Percentiles rank a stretch among this genome's conserved stretches.
Conservation (phyloP, 2,797 vertebrate species). For the Oophaga sylvatica region DNA sequence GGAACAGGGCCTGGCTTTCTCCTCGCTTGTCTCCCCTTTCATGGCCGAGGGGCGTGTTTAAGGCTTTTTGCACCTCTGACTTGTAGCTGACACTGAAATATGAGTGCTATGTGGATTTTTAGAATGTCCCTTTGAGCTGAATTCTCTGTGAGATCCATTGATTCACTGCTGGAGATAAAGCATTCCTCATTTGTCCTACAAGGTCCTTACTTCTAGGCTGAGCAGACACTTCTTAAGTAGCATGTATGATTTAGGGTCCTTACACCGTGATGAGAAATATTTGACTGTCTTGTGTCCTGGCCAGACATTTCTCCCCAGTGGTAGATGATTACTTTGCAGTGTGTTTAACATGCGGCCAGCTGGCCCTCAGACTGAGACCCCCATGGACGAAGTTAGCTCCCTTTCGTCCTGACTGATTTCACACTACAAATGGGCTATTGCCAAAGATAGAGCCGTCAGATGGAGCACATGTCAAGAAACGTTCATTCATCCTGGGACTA, state of each 20-base stretch:
- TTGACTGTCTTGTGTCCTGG: not conserved
- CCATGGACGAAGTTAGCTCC: constrained; percentile 16
- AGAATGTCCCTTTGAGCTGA: constrained; percentile 62
- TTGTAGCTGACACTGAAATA: constrained; percentile 64
- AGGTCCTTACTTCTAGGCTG: not conserved
- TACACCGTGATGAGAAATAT: constrained; percentile 44
- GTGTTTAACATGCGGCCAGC: constrained; percentile 46
- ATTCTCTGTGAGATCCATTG: constrained; percentile 62
- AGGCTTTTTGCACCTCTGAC: constrained; percentile 56
- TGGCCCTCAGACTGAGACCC: constrained; percentile 35
- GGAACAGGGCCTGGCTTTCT: constrained; percentile 53
- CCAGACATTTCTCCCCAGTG: constrained; percentile 31
- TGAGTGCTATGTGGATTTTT: constrained; percentile 65
- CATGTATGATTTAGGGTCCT: constrained; percentile 38
- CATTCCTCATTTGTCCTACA: constrained; percentile 22
- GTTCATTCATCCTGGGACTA: not conserved
- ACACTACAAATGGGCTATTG: constrained; percentile 32
- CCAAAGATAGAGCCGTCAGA: constrained; percentile 16
- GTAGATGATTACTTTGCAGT: constrained; percentile 43
- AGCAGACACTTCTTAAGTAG: constrained; percentile 8
- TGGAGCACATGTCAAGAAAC: not conserved
- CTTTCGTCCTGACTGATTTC: constrained; percentile 4
- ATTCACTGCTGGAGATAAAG: constrained; percentile 53
- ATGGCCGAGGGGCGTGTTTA: constrained; percentile 52
- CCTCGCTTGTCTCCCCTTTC: constrained; percentile 47